Conservation (phyloP, 2,113 vertebrate genomes). For the Malurus cyaneus region DNA sequence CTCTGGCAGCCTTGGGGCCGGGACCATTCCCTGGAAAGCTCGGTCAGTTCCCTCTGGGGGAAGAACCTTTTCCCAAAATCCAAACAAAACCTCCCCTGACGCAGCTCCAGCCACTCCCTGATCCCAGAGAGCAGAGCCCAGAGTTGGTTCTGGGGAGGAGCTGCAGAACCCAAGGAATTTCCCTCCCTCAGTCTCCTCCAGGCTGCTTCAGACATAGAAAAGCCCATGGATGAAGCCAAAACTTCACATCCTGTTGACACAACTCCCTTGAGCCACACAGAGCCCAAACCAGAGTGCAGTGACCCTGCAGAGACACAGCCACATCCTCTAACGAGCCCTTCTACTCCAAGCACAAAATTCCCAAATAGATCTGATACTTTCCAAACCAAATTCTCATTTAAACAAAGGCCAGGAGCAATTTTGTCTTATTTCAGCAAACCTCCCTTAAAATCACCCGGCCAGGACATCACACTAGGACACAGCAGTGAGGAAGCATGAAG, state of each 20-base stretch:
- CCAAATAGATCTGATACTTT: neutral
- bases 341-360: neutral
- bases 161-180: neutral
- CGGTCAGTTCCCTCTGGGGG: neutral
- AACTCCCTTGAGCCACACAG: neutral
- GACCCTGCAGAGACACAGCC: neutral
- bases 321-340: neutral
- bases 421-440: neutral
- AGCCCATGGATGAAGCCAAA: accelerated
- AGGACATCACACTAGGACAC: neutral
- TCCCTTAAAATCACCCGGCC: neutral
- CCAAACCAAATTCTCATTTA: neutral
- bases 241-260: neutral
- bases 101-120: neutral
- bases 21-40: neutral
- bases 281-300: neutral
- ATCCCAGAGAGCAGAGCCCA: neutral
- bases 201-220: neutral
- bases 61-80: neutral
- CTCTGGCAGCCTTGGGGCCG: neutral
- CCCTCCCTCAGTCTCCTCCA: neutral
- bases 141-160: neutral
- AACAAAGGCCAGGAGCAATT: neutral
- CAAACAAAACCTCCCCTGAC: accelerated
- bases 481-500: neutral